These are phyloP conservation scores for Arctia plantaginis DNA, from an alignment of 2,888 invertebrate species.

Conservation along the genomic window DNA sequence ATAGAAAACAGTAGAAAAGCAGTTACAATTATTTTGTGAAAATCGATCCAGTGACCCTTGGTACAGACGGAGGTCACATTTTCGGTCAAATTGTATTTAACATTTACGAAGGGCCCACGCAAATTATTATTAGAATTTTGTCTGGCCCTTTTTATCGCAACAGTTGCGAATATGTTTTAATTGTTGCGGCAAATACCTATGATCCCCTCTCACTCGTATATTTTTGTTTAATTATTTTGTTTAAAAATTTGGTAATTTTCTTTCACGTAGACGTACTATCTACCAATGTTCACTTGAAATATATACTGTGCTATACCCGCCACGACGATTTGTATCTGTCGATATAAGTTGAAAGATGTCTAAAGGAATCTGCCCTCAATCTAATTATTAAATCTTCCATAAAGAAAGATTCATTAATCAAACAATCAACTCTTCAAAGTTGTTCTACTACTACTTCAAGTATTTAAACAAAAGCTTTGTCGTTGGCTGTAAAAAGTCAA, in stretches of 20 bases:
- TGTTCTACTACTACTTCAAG: too few species aligned
- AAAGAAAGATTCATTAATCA: too few species aligned
- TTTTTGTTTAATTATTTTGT: not conserved
- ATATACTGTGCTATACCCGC: too few species aligned
- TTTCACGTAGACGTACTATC: too few species aligned
- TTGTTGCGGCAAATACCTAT: not conserved
- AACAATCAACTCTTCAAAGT: too few species aligned
- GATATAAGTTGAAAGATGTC: too few species aligned
- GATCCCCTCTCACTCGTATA: not conserved
- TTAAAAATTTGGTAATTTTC: too few species aligned
- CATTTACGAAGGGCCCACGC: constrained; percentile 8
- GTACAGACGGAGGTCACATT: constrained; percentile 15
- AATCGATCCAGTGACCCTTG: constrained; percentile 13
- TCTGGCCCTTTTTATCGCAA: not conserved
- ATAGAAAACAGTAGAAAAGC: constrained; percentile 6
- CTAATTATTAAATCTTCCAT: too few species aligned
- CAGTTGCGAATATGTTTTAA: constrained; percentile 1
- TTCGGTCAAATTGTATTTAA: constrained; percentile 9
- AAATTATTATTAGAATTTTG: not conserved
- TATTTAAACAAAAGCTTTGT: not conserved
- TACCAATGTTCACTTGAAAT: too few species aligned
- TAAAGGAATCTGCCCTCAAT: too few species aligned
- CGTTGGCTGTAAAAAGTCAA: constrained; percentile 14
- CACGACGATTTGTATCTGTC: too few species aligned
- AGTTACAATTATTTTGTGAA: constrained; percentile 6